phyloP scores from a whole-genome alignment of 2,797 vertebrate genomes.

The Ispidina lecontei region DNA sequence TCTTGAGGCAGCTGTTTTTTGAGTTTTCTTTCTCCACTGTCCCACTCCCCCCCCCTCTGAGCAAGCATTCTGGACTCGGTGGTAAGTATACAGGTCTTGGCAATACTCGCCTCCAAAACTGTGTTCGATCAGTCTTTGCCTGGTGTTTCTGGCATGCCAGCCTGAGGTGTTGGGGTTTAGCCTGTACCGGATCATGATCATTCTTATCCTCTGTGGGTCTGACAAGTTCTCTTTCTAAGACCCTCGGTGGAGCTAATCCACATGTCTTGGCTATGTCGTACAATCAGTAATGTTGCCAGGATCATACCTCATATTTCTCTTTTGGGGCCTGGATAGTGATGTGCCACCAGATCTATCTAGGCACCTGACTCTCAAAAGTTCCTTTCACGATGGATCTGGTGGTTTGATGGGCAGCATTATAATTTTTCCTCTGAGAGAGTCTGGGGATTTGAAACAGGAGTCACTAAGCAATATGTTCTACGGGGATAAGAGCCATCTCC shows the following conservation, averaged over 20 bases:
- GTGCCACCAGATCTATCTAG: slow-evolving; percentile 71
- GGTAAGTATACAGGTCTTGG: slow-evolving; percentile 77
- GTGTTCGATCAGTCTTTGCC: slow-evolving; percentile 78
- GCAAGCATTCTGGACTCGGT: slow-evolving; percentile 69
- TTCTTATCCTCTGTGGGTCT: slow-evolving; percentile 76
- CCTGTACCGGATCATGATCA: slow-evolving; percentile 74
- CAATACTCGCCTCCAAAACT: slow-evolving; percentile 72
- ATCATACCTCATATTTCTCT: slow-evolving; percentile 68
- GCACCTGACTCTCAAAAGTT: slow-evolving; percentile 60
- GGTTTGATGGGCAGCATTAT: slow-evolving; percentile 70
- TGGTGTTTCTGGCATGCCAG: slow-evolving; percentile 79
- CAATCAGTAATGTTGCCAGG: slow-evolving; percentile 72
- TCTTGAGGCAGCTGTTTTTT: slow-evolving; percentile 78
- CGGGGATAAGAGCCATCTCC: slow-evolving; percentile 58
- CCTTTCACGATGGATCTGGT: slow-evolving; percentile 67
- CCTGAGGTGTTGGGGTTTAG: slow-evolving; percentile 76
- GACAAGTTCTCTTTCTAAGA: slow-evolving; percentile 66
- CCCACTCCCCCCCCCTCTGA: slow-evolving; percentile 42
- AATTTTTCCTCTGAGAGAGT: slow-evolving; percentile 74
- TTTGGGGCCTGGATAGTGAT: slow-evolving; percentile 60
- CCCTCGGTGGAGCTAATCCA: slow-evolving; percentile 71
- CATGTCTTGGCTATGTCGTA: slow-evolving; percentile 71
- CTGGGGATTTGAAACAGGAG: slow-evolving; percentile 53
- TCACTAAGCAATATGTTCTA: slow-evolving; percentile 48
- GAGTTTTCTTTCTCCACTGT: slow-evolving; percentile 78